Base-by-base conservation (phyloP, 2,888 invertebrate species). In the Cremastobaeus sp. region DNA sequence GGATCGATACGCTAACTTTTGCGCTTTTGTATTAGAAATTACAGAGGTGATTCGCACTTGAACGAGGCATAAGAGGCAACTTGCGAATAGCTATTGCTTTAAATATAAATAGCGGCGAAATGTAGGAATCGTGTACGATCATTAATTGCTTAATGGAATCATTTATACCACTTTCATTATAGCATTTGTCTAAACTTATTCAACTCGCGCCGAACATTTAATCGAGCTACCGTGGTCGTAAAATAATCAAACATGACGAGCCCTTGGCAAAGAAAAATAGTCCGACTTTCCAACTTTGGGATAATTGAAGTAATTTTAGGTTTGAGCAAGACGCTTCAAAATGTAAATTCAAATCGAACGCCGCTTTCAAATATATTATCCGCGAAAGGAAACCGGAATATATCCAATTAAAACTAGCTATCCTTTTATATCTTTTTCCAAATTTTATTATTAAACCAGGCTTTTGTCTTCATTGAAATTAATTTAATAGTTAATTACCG, bases 111-210 rank as follows among this genome's bases (percentile, higher is more conserved):
- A 30, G 32, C 48, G 60, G 1, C 18, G 12, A 41, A 62, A 48
- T 50, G 60, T 32, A 14, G 20, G 17, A 62, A 20, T 11, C 30
- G 48, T 41, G 50, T 62, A 41, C 41, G 43, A 62, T 43, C 41
- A 43, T 62, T 52, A 62, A 62, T 52, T 52, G 52, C 43, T 43
- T 62, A 62, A 62, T 52, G 43, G 62, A 50, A 52, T 43, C 62
- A 62, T 62, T 43, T 43, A 52, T 43, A 50, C 9, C 9, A n/a
- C 28, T 18, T 14, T 6, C 12, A 45, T 57, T 57, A 57, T 57
- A 35, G 30, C 28, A 30, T 20, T 35, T 21, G 18, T 12, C 57
- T 14, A 34, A 45, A 57, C 21, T 57, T 45, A 57, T 34, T 57
- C 57, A 17, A 25, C 34, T 57, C 45, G 12, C 34, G 21, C 45